These are phyloP conservation scores for Xestoiulus laeticollis DNA, from an alignment of 2,888 invertebrate genomes.

Conservation along the genomic window DNA sequence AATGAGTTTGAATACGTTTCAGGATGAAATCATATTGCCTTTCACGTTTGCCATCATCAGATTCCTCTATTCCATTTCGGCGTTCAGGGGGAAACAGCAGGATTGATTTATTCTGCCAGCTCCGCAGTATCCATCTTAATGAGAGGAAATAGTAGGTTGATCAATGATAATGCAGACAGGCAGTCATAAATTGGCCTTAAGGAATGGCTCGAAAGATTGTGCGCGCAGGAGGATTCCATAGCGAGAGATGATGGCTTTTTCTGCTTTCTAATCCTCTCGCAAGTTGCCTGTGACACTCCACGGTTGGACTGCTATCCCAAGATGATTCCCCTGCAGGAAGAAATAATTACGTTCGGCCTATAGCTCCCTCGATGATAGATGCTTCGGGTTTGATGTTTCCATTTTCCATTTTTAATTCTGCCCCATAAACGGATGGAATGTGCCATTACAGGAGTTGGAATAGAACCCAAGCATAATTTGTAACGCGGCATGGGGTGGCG, in stretches of 20 bases:
- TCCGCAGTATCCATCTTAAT: slow-evolving; percentile 43
- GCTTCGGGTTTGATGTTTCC: slow-evolving; percentile 29
- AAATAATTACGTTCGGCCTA: slow-evolving; percentile 37
- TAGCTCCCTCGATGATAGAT: slow-evolving; percentile 28
- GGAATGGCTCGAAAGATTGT: background rate
- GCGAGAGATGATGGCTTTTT: slow-evolving; percentile 15
- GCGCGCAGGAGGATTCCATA: background rate
- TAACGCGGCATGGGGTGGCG: background rate
- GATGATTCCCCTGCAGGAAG: background rate
- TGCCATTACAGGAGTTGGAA: slow-evolving; percentile 19
- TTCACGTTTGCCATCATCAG: slow-evolving; percentile 15
- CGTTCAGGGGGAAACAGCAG: background rate
- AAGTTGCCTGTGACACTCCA: slow-evolving; percentile 23
- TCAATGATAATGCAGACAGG: slow-evolving; percentile 49
- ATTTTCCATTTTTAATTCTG: slow-evolving; percentile 31
- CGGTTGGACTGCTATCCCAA: background rate
- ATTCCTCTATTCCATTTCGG: background rate
- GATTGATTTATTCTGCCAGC: slow-evolving; percentile 36
- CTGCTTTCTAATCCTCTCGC: slow-evolving; percentile 9
- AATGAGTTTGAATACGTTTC: slow-evolving; percentile 41
- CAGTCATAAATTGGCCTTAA: slow-evolving; percentile 47
- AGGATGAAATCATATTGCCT: slow-evolving; percentile 35
- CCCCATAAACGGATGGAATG: slow-evolving; percentile 37
- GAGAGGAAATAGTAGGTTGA: slow-evolving; percentile 47
- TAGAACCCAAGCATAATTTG: slow-evolving; percentile 4